Evolutionary conservation across 2,797 vertebrate species (phyloP).

Genomic region (Girardinus metallicus): DNA sequence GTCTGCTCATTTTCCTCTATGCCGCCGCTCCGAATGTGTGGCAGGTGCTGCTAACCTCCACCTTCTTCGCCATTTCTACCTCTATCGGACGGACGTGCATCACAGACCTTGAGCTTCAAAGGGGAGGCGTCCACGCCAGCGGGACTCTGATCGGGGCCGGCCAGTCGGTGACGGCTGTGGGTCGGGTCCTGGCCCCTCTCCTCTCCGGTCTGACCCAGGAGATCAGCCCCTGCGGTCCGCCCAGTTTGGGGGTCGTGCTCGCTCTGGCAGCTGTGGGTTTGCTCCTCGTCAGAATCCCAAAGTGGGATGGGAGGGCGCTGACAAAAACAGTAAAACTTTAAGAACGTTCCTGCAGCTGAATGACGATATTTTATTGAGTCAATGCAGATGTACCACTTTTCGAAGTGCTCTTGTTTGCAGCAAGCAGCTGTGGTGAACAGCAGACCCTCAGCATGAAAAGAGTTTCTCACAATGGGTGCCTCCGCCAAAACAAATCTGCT

Average conservation of each 20-base stretch:
- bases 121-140: constrained; percentile 85
- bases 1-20: constrained; percentile 84
- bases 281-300: constrained; percentile 83
- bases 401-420: constrained; percentile 46
- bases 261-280: constrained; percentile 86
- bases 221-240: constrained; percentile 92
- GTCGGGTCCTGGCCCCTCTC: constrained; percentile 88
- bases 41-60: constrained; percentile 86
- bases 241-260: constrained; percentile 86
- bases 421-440: constrained; percentile 21
- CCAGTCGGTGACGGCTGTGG: constrained; percentile 93
- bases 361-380: not conserved
- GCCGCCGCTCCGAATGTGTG: constrained; percentile 79
- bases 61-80: constrained; percentile 92
- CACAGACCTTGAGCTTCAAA: constrained; percentile 89
- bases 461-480: constrained; percentile 3
- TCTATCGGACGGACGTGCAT: constrained; percentile 90
- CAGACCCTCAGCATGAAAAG: constrained; percentile 2
- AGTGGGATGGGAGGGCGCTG: constrained; percentile 65
- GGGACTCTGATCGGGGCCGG: constrained; percentile 91
- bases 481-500: not conserved
- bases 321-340: constrained; percentile 49
- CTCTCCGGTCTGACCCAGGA: constrained; percentile 93
- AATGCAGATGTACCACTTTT: constrained; percentile 5
- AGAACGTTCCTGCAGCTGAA: constrained; percentile 32